Evolutionary conservation across 2,113 vertebrate species (phyloP).

Genomic region (Callipepla squamata): DNA sequence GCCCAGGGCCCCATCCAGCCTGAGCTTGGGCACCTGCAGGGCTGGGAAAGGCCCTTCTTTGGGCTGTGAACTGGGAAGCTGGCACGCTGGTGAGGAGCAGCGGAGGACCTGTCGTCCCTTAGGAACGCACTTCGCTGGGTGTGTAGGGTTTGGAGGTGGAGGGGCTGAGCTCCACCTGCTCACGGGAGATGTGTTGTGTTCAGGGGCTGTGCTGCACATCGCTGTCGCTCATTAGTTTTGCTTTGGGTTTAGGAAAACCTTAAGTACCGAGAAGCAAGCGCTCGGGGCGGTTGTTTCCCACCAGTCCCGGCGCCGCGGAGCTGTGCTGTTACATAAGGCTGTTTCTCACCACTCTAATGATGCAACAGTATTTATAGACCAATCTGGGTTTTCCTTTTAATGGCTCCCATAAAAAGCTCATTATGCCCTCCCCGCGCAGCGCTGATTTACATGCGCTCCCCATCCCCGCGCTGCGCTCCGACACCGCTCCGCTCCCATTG

Average conservation of each 20-base stretch:
- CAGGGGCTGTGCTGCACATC: neutral
- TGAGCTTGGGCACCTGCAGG: neutral
- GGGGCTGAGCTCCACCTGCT: neutral
- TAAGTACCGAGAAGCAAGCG: fast-evolving
- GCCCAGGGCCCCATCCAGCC: too few species aligned
- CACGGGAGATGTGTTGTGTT: fast-evolving
- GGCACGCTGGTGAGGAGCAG: neutral
- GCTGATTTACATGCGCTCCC: slow-evolving; percentile 23
- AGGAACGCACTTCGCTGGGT: neutral
- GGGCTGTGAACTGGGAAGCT: neutral
- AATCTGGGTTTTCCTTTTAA: slow-evolving; percentile 50
- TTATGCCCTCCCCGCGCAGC: slow-evolving; percentile 13
- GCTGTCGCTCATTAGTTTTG: neutral
- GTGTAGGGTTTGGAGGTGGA: neutral
- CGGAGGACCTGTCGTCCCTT: neutral
- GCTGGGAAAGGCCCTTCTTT: neutral
- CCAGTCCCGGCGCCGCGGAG: neutral
- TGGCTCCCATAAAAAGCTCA: slow-evolving; percentile 57
- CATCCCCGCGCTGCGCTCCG: neutral
- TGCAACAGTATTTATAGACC: slow-evolving; percentile 46
- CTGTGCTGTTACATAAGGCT: neutral
- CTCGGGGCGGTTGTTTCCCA: neutral
- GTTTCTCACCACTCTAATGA: neutral
- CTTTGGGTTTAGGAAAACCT: fast-evolving
- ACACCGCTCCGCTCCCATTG: neutral